Base-by-base conservation (phyloP, 2,797 vertebrate genomes). In the Alca torda region DNA sequence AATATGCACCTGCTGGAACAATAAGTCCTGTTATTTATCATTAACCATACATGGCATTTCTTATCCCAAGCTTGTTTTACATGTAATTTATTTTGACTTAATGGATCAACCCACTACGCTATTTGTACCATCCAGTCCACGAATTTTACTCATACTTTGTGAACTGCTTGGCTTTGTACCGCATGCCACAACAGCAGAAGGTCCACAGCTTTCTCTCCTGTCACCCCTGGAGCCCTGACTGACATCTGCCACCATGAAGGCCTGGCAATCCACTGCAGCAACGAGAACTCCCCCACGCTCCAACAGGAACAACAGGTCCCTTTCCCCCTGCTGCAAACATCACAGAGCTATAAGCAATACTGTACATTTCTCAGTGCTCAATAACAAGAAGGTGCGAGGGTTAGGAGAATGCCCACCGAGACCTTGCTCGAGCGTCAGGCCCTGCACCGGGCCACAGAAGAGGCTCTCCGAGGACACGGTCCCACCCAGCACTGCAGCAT, bases 401-500 rank as follows among this genome's bases (percentile, higher is more conserved):
- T 15, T 3, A 8, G 51, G 56, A 33, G 50, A 51, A 23, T 2
- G 51, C 37, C 54, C 73, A 37, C 33, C 2, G 2, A 56, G 43
- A 23, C 53, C 33, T 4, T 4, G 30, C 16, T 16, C 4, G 3
- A 30, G 35, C 1, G 8, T 1, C 73, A 19, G 86, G 80, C 80
- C 31, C 81, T 0, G 39, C 57, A 3, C n/a, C 0, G 68, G 56
- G 77, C n/a, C 54, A 13, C 30, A 6, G 53, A 26, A 60, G 63
- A 50, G 59, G 50, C 59, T 57, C 54, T 31, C 63, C 3, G 53
- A 61, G 67, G 78, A n/a, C 43, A 3, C 0, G 33, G 46, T 95
- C 75, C 93, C 87, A 84, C 78, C 89, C 95, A 56, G 84, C 87
- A 26, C 81, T 84, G 93, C 94, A 76, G 84, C 81, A 50, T 54